A percentile compares a stretch with the other conserved stretches of the same genome.
These are phyloP conservation scores for Tragopan temminckii DNA, from an alignment of 2,797 vertebrate species.

Conservation along the genomic window DNA sequence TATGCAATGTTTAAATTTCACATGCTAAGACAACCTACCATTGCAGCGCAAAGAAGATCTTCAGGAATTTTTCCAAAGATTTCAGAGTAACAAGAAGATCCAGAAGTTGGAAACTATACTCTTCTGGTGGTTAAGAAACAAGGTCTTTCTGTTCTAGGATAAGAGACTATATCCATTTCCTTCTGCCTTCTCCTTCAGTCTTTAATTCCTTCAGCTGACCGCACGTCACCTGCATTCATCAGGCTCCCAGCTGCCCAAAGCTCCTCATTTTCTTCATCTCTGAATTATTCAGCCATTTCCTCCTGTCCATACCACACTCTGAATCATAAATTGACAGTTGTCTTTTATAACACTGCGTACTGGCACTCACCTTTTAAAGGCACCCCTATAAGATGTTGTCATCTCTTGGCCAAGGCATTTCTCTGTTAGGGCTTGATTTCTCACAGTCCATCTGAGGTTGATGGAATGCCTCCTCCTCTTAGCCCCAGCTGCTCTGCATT, in stretches of 20 bases:
- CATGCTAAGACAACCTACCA: not conserved
- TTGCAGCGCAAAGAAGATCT: not conserved
- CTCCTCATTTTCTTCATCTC: not conserved
- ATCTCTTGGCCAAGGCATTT: not conserved
- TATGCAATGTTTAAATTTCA: not conserved
- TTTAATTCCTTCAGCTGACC: not conserved
- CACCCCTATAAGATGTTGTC: not conserved
- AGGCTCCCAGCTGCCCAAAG: not conserved
- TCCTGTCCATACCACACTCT: not conserved
- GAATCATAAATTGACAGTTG: not conserved
- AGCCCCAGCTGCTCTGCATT: not conserved
- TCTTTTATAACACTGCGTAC: not conserved
- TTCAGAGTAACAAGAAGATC: not conserved
- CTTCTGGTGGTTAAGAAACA: rapidly evolving
- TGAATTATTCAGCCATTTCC: not conserved
- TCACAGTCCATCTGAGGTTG: not conserved
- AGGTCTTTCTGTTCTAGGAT: not conserved
- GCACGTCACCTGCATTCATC: not conserved
- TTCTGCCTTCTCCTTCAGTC: not conserved
- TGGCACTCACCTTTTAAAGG: not conserved
- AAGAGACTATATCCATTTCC: not conserved
- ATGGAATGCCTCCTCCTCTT: not conserved
- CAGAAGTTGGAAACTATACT: rapidly evolving
- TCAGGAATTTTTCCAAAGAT: not conserved
- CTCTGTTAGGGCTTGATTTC: not conserved